Percentiles rank a stretch among this genome's conserved stretches.
Conservation (phyloP, 2,113 vertebrate species). For the Chlorocebus sabaeus region DNA sequence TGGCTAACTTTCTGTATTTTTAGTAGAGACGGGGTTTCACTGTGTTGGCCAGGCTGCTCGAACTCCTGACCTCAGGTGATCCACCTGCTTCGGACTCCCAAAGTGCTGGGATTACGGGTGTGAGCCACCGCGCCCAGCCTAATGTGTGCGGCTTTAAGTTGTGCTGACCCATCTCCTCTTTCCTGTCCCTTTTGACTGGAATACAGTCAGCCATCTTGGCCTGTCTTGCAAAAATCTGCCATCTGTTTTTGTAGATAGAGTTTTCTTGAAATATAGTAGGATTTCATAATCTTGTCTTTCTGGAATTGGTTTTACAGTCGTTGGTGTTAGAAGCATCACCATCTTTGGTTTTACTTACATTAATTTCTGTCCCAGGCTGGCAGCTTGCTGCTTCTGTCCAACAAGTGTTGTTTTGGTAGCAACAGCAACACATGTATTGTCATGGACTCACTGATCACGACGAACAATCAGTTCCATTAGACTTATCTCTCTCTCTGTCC, state of each 20-base stretch:
- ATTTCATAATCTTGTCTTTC: background rate
- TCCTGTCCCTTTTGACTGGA: background rate
- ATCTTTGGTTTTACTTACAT: background rate
- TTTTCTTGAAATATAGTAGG: background rate
- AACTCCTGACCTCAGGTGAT: no score
- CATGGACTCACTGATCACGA: background rate
- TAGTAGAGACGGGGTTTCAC: no score
- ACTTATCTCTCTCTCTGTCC: background rate
- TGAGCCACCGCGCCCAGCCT: no score
- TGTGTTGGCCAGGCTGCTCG: no score
- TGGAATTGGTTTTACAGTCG: background rate
- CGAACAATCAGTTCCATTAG: background rate
- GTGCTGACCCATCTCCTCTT: background rate
- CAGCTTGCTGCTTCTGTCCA: background rate
- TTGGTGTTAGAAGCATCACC: background rate
- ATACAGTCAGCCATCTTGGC: background rate
- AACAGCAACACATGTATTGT: background rate
- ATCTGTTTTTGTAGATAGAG: background rate
- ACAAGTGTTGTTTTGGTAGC: background rate
- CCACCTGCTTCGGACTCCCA: no score
- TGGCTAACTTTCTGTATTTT: no score
- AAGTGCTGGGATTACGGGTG: no score
- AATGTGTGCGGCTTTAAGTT: background rate
- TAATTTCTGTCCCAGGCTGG: background rate
- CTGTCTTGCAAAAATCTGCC: background rate